Evolutionary conservation across 2,888 invertebrate genomes (phyloP).

Genomic region (Galeopsomyia nigrocyanea): DNA sequence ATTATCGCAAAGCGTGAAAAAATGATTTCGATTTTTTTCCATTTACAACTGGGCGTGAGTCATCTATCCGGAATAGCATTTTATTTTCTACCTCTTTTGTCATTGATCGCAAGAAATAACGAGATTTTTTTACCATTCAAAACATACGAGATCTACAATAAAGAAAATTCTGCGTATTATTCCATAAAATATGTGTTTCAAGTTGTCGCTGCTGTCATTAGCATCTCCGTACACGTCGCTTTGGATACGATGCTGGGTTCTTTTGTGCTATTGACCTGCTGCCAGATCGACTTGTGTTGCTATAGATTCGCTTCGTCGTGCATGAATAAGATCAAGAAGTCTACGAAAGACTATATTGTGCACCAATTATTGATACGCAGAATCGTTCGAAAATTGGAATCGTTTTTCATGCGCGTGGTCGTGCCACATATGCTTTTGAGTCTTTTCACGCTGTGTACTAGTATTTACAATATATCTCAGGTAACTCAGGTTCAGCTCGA

Average conservation of each 20-base stretch:
- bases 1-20: no score
- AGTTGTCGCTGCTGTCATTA: no score
- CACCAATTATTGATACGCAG: background rate
- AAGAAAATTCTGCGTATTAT: no score
- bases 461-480: conserved; percentile 3
- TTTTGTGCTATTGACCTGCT: background rate
- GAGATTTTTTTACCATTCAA: no score
- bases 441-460: conserved; percentile 2
- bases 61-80: no score
- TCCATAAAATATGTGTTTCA: no score
- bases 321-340: background rate
- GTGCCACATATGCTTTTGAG: background rate
- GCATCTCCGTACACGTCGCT: no score
- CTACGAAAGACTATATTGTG: background rate
- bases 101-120: no score
- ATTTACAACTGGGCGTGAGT: no score
- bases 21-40: no score
- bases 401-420: background rate
- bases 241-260: background rate
- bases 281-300: conserved; percentile 11
- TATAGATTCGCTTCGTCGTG: background rate
- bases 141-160: no score
- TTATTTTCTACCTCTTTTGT: no score
- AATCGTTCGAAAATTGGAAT: background rate
- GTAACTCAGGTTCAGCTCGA: background rate